phyloP scores from a whole-genome alignment of 2,888 invertebrate species.

The Eurois occulta region DNA sequence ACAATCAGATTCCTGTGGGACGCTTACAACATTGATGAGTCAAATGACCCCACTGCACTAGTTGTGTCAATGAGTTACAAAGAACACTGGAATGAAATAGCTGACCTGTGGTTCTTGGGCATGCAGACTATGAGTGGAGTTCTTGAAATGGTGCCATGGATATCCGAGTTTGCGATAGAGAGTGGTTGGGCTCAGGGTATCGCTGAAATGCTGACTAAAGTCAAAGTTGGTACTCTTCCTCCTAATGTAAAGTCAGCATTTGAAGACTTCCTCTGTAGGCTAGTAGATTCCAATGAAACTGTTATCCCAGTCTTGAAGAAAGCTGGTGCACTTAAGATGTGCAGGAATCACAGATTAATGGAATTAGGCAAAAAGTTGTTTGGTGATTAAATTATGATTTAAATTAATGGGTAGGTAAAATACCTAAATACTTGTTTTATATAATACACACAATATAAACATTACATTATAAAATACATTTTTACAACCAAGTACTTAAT shows the following conservation, averaged over 20 bases:
- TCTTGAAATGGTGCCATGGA: slow-evolving; percentile 95
- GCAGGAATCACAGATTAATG: slow-evolving; percentile 96
- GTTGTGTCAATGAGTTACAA: slow-evolving; percentile 96
- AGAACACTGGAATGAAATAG: slow-evolving; percentile 96
- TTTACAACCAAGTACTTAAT: slow-evolving; percentile 71
- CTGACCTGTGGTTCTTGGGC: slow-evolving; percentile 97
- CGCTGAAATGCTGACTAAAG: slow-evolving; percentile 94
- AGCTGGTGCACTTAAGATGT: slow-evolving; percentile 95
- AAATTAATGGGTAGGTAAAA: slow-evolving; percentile 65
- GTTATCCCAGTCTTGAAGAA: slow-evolving; percentile 95
- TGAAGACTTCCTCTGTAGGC: slow-evolving; percentile 96
- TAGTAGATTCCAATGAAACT: slow-evolving; percentile 95
- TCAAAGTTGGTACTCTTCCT: slow-evolving; percentile 95
- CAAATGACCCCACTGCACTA: slow-evolving; percentile 94
- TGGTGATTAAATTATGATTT: slow-evolving; percentile 92
- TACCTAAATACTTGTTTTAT: slow-evolving; percentile 71
- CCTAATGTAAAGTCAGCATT: slow-evolving; percentile 97
- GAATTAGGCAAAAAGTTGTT: slow-evolving; percentile 96
- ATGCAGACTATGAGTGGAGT: slow-evolving; percentile 98
- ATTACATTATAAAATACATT: slow-evolving; percentile 60
- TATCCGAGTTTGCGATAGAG: slow-evolving; percentile 97
- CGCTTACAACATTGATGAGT: slow-evolving; percentile 97
- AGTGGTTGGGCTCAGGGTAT: slow-evolving; percentile 98
- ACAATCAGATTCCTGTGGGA: slow-evolving; percentile 98
- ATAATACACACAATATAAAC: slow-evolving; percentile 55